These are phyloP conservation scores for Meganola albula DNA, from an alignment of 2,888 invertebrate species.

Conservation along the genomic window DNA sequence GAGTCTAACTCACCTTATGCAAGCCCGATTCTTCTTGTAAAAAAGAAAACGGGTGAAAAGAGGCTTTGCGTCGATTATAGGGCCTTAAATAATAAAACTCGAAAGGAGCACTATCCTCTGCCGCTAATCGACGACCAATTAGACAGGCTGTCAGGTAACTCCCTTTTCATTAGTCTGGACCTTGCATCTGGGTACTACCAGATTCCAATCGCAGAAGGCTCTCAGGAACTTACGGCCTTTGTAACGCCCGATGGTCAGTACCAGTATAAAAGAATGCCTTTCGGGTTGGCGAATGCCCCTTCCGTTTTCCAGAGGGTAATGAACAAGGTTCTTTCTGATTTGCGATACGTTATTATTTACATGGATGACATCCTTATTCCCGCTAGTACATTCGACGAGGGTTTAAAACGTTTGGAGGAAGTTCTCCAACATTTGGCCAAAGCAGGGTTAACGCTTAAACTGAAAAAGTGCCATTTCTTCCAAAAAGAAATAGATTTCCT, in stretches of 20 bases:
- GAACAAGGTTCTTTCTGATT: background rate
- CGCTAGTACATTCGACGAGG: background rate
- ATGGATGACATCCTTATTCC: slow-evolving; percentile 1
- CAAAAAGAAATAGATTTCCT: background rate
- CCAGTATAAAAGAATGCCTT: background rate
- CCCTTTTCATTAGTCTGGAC: background rate
- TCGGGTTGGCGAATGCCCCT: background rate
- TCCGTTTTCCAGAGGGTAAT: background rate
- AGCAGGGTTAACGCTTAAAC: background rate
- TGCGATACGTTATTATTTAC: background rate
- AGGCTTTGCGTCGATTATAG: slow-evolving; percentile 2
- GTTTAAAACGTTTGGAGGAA: background rate
- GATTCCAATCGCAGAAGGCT: background rate
- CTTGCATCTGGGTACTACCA: background rate
- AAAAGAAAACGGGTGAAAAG: slow-evolving; percentile 2
- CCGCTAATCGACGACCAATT: background rate
- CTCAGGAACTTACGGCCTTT: background rate
- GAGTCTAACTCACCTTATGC: slow-evolving; percentile 1
- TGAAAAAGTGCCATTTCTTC: background rate
- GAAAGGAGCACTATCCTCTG: slow-evolving; percentile 1
- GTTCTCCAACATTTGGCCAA: background rate
- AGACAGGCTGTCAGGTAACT: background rate
- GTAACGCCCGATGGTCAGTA: background rate
- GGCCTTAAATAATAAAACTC: slow-evolving; percentile 1
- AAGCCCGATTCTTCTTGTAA: slow-evolving; percentile 1